These are phyloP conservation scores for Papilio polytes DNA, from an alignment of 1,140 invertebrate genomes.

Conservation along the genomic window DNA sequence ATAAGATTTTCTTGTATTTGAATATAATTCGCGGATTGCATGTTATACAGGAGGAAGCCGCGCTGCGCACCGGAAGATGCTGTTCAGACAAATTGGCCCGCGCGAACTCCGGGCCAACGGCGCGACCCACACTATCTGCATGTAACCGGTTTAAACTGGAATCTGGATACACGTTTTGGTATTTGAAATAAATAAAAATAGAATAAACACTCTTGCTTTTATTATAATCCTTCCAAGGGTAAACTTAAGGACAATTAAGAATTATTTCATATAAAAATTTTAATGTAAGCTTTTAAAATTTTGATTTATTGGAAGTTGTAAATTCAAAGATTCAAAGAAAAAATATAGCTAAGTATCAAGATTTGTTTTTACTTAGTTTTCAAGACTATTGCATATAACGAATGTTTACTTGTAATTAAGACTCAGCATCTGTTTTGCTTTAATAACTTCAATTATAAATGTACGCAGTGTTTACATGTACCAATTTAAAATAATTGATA, in stretches of 20 bases:
- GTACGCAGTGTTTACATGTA: neutral
- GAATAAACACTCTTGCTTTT: neutral
- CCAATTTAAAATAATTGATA: conserved; percentile 20
- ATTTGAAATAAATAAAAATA: conserved; percentile 26
- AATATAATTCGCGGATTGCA: conserved; percentile 3
- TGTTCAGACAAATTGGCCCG: conserved; percentile 33
- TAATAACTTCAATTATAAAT: neutral
- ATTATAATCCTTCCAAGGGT: neutral
- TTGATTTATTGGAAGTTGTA: too few relatives aligned
- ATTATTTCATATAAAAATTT: neutral
- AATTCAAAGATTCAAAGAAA: too few relatives aligned
- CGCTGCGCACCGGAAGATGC: neutral
- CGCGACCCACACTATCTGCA: neutral
- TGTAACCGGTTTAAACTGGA: conserved; percentile 22
- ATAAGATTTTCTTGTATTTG: neutral
- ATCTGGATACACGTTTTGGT: neutral
- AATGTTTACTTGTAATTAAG: neutral
- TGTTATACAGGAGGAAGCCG: conserved; percentile 23
- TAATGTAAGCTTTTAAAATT: neutral
- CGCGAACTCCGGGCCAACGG: neutral
- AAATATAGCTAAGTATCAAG: too few relatives aligned
- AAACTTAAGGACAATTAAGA: neutral
- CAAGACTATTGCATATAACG: neutral
- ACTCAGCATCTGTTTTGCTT: neutral
- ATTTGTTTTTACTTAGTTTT: neutral